Conservation (phyloP, 2,888 invertebrate genomes). For the Drosophila glabriapex region DNA sequence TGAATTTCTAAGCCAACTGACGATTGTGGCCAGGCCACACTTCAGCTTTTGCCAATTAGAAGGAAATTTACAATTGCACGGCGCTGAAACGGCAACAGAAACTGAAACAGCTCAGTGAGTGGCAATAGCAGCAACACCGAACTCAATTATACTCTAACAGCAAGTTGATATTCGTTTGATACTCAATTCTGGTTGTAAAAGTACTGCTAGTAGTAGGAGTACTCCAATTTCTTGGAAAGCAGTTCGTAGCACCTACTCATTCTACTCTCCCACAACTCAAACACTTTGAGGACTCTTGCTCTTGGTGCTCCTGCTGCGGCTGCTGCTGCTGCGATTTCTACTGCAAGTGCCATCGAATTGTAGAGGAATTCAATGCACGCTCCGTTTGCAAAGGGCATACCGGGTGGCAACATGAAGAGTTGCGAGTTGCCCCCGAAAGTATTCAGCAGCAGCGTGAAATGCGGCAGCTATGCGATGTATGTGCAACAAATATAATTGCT, state of each 20-base stretch:
- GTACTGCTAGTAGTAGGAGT: not conserved
- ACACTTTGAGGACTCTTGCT: not conserved
- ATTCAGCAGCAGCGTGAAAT: conserved; percentile 53
- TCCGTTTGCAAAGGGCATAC: conserved; percentile 12
- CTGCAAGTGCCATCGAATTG: not conserved
- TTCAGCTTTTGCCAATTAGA: conserved; percentile 72
- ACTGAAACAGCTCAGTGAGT: conserved; percentile 18
- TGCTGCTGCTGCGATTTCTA: no score
- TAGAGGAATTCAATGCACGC: conserved; percentile 6
- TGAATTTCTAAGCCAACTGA: conserved; percentile 51
- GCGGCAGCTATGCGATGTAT: conserved; percentile 43
- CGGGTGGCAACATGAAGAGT: conserved; percentile 8
- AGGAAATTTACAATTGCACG: conserved; percentile 51
- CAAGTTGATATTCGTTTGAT: not conserved
- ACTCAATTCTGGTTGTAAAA: not conserved
- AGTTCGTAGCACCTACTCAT: not conserved
- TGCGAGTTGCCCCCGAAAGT: conserved; percentile 48
- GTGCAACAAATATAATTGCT: conserved; percentile 50
- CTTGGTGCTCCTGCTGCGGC: not conserved
- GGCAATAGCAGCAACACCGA: conserved; percentile 16
- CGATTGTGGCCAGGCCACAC: conserved; percentile 34
- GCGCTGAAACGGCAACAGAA: conserved; percentile 24
- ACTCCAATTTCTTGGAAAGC: not conserved
- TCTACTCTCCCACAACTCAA: not conserved
- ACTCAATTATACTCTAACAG: conserved; percentile 6